A percentile compares a stretch with the other conserved stretches of the same genome.
phyloP scores from a whole-genome alignment of 2,888 invertebrate species.

The Microctonus hyperodae region DNA sequence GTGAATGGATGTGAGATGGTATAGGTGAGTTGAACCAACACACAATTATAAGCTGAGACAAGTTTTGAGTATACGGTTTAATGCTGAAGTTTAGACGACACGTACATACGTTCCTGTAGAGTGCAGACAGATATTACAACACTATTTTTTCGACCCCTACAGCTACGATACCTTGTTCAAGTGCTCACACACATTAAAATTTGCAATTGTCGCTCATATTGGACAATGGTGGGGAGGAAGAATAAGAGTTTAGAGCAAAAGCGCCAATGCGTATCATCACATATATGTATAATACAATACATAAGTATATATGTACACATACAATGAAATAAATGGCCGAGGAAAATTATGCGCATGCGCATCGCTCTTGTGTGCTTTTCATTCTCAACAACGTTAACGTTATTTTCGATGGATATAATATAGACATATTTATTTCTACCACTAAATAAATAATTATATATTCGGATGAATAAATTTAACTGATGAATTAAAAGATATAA shows the following conservation, averaged over 20 bases:
- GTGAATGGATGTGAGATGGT: conserved; percentile 17
- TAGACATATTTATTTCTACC: too few relatives aligned
- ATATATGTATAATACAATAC: background rate
- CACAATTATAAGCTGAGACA: background rate
- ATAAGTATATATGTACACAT: background rate
- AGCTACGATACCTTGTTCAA: too few relatives aligned
- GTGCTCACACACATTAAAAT: too few relatives aligned
- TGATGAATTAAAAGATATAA: too few relatives aligned
- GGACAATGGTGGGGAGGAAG: conserved; percentile 9
- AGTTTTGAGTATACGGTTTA: too few relatives aligned
- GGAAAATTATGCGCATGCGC: background rate
- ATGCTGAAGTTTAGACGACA: too few relatives aligned
- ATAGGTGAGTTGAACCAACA: conserved; percentile 1
- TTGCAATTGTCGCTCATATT: too few relatives aligned
- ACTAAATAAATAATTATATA: too few relatives aligned
- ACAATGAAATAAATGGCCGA: background rate
- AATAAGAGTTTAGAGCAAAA: conserved; percentile 8
- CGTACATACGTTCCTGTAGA: too few relatives aligned
- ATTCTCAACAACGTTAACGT: background rate
- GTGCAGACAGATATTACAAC: too few relatives aligned
- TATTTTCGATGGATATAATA: background rate
- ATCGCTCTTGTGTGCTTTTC: background rate
- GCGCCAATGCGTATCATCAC: conserved; percentile 10
- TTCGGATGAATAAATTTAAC: too few relatives aligned
- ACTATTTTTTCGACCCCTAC: too few relatives aligned